These are phyloP conservation scores for Nerophis lumbriciformis DNA, from an alignment of 2,113 vertebrate species.

Conservation along the genomic window DNA sequence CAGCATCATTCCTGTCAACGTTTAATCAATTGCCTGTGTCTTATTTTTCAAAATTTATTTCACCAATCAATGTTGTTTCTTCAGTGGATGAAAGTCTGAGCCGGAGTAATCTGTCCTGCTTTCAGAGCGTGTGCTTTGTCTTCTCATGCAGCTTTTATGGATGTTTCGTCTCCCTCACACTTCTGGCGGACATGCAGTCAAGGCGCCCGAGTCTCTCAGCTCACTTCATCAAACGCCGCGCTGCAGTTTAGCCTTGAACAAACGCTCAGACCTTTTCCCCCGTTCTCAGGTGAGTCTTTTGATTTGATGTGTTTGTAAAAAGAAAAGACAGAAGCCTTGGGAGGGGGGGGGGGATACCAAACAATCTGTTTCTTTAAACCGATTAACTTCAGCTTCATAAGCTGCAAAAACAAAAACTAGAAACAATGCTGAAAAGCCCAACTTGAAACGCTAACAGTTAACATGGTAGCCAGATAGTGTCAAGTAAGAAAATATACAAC, in stretches of 20 bases:
- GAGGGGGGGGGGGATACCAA: neutral
- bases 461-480: too few species aligned
- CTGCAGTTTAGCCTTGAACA: neutral
- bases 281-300: neutral
- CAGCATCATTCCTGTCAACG: neutral
- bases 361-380: neutral
- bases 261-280: neutral
- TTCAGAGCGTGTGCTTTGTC: slow-evolving; percentile 5
- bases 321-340: neutral
- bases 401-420: neutral
- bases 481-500: too few species aligned
- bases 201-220: neutral
- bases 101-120: neutral
- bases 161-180: neutral
- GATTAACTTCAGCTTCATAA: neutral
- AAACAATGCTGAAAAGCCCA: too few species aligned
- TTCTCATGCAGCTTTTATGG: slow-evolving; percentile 5
- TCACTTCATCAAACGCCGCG: neutral
- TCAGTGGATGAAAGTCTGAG: slow-evolving; percentile 2
- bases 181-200: neutral
- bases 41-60: neutral
- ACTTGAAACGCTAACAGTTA: too few species aligned
- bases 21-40: neutral
- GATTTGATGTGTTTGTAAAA: neutral
- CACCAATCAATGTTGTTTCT: neutral